These are phyloP conservation scores for Aphelocoma californica DNA, from an alignment of 2,797 vertebrate species.

Conservation along the genomic window DNA sequence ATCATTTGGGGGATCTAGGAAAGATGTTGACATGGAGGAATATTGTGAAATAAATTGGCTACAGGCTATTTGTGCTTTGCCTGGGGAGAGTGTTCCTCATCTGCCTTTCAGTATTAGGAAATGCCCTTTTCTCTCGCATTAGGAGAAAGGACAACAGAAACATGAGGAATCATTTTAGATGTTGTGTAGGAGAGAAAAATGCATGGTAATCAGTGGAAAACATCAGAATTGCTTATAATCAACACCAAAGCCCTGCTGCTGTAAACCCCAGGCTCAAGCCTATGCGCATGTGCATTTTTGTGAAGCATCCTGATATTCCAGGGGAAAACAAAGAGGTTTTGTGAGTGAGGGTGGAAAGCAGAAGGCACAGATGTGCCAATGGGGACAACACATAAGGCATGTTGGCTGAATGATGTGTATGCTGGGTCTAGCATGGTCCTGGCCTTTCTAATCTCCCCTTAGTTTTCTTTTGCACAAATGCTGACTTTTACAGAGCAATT, in stretches of 20 bases:
- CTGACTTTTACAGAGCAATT: neutral
- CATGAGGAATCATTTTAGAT: neutral
- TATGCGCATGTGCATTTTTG: neutral
- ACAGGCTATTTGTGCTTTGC: neutral
- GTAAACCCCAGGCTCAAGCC: neutral
- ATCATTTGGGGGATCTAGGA: neutral
- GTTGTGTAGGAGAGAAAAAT: neutral
- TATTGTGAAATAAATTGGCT: neutral
- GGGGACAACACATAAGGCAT: neutral
- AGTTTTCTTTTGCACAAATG: neutral
- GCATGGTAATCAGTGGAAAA: slow-evolving; percentile 20
- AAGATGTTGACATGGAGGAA: neutral
- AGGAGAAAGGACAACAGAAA: neutral
- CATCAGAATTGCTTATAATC: slow-evolving; percentile 25
- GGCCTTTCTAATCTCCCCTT: neutral
- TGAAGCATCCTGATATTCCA: neutral
- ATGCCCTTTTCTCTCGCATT: neutral
- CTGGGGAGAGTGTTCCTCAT: neutral
- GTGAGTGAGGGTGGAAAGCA: neutral
- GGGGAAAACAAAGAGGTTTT: neutral
- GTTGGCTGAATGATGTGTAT: neutral
- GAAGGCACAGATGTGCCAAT: neutral
- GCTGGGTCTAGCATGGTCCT: neutral
- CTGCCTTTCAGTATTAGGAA: slow-evolving; percentile 35
- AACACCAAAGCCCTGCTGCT: neutral